phyloP scores from a whole-genome alignment of 2,888 invertebrate species.

The Axea sp. region DNA sequence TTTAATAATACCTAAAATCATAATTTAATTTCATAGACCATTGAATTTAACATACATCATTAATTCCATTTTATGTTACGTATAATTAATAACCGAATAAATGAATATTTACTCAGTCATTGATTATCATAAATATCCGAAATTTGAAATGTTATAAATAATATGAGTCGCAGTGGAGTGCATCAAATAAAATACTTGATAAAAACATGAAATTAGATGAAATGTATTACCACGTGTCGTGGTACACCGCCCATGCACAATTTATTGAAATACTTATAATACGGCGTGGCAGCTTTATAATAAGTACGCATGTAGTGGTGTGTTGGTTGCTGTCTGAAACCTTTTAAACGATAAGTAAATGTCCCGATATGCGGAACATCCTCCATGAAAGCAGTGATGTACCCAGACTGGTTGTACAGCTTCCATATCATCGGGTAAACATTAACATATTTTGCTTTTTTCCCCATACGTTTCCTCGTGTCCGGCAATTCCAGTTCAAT shows the following conservation, averaged over 20 bases:
- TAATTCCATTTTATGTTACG: too few species aligned
- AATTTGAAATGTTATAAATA: too few species aligned
- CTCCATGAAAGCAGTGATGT: constrained; percentile 90
- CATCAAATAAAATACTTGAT: too few species aligned
- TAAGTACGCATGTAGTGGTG: constrained; percentile 94
- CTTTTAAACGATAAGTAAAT: constrained; percentile 93
- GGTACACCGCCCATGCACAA: constrained; percentile 87
- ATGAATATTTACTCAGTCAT: too few species aligned
- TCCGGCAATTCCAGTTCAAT: constrained; percentile 94
- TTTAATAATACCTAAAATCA: constrained; percentile 80
- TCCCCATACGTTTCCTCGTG: constrained; percentile 85
- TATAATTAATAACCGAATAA: too few species aligned
- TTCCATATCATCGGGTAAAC: constrained; percentile 93
- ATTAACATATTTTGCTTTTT: constrained; percentile 85
- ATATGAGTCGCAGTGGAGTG: too few species aligned
- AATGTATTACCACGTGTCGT: constrained; percentile 83
- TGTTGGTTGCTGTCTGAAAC: constrained; percentile 90
- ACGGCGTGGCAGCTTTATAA: constrained; percentile 84
- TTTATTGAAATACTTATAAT: constrained; percentile 81
- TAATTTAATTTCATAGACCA: background rate
- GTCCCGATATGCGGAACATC: constrained; percentile 92
- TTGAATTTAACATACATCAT: too few species aligned
- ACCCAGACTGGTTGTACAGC: constrained; percentile 85
- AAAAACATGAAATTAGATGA: background rate
- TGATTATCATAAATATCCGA: too few species aligned